Evolutionary conservation across 2,797 vertebrate species (phyloP).

Genomic region (Xyrichtys novacula): DNA sequence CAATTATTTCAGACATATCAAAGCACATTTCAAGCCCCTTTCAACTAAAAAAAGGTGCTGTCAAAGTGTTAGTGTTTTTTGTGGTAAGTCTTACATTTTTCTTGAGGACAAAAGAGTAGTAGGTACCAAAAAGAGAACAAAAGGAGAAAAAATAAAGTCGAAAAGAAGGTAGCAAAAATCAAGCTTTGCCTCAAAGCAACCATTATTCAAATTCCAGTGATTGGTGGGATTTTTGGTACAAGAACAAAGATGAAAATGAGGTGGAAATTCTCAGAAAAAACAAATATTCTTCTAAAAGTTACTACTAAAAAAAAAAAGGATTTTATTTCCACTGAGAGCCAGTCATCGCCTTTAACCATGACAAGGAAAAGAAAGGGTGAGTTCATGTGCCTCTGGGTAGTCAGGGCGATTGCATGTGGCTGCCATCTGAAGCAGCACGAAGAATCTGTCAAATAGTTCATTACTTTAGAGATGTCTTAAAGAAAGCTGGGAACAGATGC

Average conservation of each 20-base stretch:
- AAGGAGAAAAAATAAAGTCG: background rate
- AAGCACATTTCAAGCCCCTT: constrained; percentile 14
- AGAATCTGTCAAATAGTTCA: constrained; percentile 12
- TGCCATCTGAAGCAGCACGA: constrained; percentile 13
- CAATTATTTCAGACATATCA: constrained; percentile 31
- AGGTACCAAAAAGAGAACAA: constrained; percentile 1
- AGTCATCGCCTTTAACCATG: background rate
- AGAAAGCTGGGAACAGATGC: constrained; percentile 14
- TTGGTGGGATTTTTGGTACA: background rate
- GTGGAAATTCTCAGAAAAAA: background rate
- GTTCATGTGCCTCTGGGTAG: constrained; percentile 1
- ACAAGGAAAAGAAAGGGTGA: background rate
- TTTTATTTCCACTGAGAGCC: background rate
- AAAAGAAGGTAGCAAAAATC: background rate
- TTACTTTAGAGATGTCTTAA: constrained; percentile 21
- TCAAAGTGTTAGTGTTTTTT: constrained; percentile 3
- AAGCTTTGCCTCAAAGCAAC: constrained; percentile 2
- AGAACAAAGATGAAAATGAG: background rate
- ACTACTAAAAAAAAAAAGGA: background rate
- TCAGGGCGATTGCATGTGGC: background rate
- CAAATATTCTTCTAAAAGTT: background rate
- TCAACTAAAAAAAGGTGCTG: constrained; percentile 31
- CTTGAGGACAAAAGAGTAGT: background rate
- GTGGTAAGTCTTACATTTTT: constrained; percentile 1
- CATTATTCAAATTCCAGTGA: background rate